Base-by-base conservation (phyloP, 1,140 invertebrate genomes). In the Thaumatotibia leucotreta region DNA sequence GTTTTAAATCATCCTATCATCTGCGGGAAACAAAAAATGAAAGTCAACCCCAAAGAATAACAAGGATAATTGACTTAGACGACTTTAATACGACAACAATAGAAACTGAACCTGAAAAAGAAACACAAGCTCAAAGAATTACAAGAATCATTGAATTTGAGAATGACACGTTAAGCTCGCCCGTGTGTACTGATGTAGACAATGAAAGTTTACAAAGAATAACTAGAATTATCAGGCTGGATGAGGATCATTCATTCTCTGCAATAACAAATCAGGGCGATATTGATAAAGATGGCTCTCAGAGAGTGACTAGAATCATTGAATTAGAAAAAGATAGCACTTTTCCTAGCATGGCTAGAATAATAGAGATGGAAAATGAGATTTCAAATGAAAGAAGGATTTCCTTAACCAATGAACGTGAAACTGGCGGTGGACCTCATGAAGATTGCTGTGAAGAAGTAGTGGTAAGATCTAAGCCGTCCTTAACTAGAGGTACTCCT, bases 341-440 rank as follows among this genome's bases (percentile, higher is more conserved):
- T 74, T 88, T 88, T 77, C 80, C 82, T 32, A 88, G 86, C 68
- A 89, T 91, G 86, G 77, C 88, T 27, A 88, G 80, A 80, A 91
- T 91, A 68, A 91, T 91, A 75, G 88, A 91, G 86, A 89, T 91
- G 84, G 88, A 91, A 83, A 91, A 91, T 66, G 86, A 88, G 70
- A 89, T 84, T 69, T 89, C 86, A 20, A 89, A 91, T 70, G 88
- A 91, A 74, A 80, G 88, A 68, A 81, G 83, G 79, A 83, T 91
- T 72, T 88, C 87, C 29, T 76, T 91, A 66, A 89, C 85, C 27
- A 90, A 82, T 65, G 88, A 90, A 82, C 80, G 86, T 61, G 85
- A 90, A 81, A 84, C 84, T 67, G 76, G 86, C 24, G 81, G 84
- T 69, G 83, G 84, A 65, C 74, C 74, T 61, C 61, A 67, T 61